These are phyloP conservation scores for Sebastes minor DNA, from an alignment of 2,797 vertebrate genomes.

Conservation along the genomic window DNA sequence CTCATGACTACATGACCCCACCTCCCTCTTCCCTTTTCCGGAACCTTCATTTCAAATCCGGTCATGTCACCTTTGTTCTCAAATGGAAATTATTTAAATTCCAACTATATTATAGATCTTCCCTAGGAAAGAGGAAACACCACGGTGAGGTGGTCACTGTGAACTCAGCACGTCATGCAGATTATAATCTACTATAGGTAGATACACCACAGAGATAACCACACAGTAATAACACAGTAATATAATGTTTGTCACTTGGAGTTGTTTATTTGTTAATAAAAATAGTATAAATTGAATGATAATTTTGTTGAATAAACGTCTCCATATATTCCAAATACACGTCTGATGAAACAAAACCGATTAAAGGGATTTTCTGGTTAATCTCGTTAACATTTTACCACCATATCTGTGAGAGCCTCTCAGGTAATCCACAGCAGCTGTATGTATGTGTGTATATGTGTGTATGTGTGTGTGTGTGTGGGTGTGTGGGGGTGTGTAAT, in stretches of 20 bases:
- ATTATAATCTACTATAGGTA: neutral
- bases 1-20: neutral
- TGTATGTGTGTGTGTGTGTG: neutral
- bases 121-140: neutral
- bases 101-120: neutral
- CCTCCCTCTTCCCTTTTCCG: neutral
- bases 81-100: conserved; percentile 6
- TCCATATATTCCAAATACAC: neutral
- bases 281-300: neutral
- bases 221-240: neutral
- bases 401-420: neutral
- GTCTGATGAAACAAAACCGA: conserved; percentile 8
- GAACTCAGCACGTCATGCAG: neutral
- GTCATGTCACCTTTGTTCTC: conserved; percentile 59
- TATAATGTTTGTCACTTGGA: neutral
- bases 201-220: neutral
- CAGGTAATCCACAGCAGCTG: conserved; percentile 32
- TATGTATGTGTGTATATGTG: neutral
- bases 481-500: neutral
- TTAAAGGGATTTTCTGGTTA: conserved; percentile 25
- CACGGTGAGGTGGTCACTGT: no score
- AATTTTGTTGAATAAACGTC: neutral
- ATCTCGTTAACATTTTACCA: conserved; percentile 45
- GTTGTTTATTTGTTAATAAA: neutral
- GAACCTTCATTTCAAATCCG: conserved; percentile 43